A percentile compares a stretch with the other conserved stretches of the same genome.
These are phyloP conservation scores for Passer montanus DNA, from an alignment of 2,113 vertebrate species.

Conservation along the genomic window DNA sequence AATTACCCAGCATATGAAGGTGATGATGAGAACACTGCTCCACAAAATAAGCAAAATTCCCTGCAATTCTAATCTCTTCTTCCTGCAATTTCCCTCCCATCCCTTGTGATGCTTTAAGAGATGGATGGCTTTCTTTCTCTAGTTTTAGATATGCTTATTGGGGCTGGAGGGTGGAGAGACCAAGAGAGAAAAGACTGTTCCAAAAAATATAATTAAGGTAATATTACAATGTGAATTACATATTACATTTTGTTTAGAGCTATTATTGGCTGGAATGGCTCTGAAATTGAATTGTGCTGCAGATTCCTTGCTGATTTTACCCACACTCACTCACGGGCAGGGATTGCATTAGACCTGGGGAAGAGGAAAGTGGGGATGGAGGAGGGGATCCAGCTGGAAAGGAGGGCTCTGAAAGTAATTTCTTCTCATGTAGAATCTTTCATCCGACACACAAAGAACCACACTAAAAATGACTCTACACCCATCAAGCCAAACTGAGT, in stretches of 20 bases:
- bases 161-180: slow-evolving; percentile 22
- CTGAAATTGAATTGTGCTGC: slow-evolving; percentile 60
- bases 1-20: slow-evolving; percentile 12
- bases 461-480: neutral
- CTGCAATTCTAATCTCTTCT: slow-evolving; percentile 31
- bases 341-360: neutral
- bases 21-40: neutral
- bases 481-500: neutral
- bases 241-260: slow-evolving; percentile 65
- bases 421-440: neutral
- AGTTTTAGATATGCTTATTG: slow-evolving; percentile 36
- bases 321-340: neutral
- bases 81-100: slow-evolving; percentile 25
- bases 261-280: slow-evolving; percentile 62
- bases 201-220: slow-evolving; percentile 65
- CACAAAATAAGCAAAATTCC: slow-evolving; percentile 28
- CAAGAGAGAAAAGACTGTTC: neutral
- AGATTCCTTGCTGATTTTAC: slow-evolving; percentile 7
- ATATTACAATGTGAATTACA: slow-evolving; percentile 60
- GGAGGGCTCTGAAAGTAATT: neutral
- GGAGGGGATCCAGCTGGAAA: neutral
- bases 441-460: neutral
- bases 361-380: neutral
- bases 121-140: neutral
- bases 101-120: slow-evolving; percentile 30